Conservation (phyloP, 2,888 invertebrate species). For the Meteorus colon region DNA sequence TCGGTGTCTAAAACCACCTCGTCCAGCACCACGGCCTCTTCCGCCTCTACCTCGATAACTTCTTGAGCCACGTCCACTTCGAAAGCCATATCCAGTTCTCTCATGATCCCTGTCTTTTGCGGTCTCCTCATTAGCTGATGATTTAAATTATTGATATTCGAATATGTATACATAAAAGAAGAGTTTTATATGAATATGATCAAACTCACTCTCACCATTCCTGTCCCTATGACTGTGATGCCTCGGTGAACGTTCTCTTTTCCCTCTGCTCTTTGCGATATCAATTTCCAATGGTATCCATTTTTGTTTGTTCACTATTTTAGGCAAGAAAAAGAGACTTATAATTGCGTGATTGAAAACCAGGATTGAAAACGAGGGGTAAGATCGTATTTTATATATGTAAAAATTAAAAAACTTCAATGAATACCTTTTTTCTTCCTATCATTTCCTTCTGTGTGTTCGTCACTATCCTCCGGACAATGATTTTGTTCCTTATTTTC, state of each 20-base stretch:
- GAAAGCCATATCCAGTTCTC: conserved; percentile 62
- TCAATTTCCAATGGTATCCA: conserved; percentile 95
- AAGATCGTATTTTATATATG: conserved; percentile 21
- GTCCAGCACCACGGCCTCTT: conserved; percentile 75
- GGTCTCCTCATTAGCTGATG: conserved; percentile 62
- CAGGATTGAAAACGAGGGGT: no score
- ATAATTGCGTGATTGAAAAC: no score
- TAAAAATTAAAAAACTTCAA: not conserved
- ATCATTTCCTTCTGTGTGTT: conserved; percentile 70
- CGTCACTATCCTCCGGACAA: conserved; percentile 72
- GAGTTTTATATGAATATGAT: conserved; percentile 6
- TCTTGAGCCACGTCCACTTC: conserved; percentile 67
- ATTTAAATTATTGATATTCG: conserved; percentile 22
- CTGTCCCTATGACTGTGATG: conserved; percentile 68
- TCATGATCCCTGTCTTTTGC: conserved; percentile 69
- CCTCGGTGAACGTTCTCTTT: conserved; percentile 78
- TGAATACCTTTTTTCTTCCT: conserved; percentile 73
- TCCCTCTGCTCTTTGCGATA: conserved; percentile 80
- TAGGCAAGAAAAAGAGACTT: conserved; percentile 41
- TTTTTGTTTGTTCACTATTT: conserved; percentile 80
- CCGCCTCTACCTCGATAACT: conserved; percentile 73
- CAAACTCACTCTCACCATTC: conserved; percentile 66
- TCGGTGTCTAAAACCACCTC: conserved; percentile 73
- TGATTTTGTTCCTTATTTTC: conserved; percentile 70
- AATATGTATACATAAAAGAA: not conserved